phyloP scores from a whole-genome alignment of 2,113 vertebrate species.

The Apeltes quadracus region DNA sequence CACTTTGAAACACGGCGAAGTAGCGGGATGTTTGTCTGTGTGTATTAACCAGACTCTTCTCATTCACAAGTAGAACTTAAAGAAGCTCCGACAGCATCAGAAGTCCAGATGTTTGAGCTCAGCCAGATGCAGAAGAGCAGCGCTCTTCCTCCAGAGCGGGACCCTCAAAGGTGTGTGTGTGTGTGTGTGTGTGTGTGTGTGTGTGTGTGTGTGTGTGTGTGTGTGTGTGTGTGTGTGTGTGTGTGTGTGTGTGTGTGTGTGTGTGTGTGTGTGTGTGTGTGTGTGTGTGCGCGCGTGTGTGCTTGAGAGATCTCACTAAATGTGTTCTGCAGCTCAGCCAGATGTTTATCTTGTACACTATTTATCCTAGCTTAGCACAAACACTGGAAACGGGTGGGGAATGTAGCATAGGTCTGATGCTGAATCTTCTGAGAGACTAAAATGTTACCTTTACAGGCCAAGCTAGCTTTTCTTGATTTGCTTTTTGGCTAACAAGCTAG shows the following conservation, averaged over 20 bases:
- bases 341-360: not conserved
- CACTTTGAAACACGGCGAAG: slow-evolving; percentile 52
- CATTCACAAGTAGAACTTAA: not conserved
- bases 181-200: not conserved
- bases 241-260: no score
- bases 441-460: not conserved
- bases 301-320: no score
- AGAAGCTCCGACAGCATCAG: slow-evolving; percentile 11
- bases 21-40: slow-evolving; percentile 39
- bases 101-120: slow-evolving; percentile 9
- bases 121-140: slow-evolving; percentile 47
- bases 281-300: no score
- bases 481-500: not conserved
- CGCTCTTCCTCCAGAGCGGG: slow-evolving; percentile 29
- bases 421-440: not conserved
- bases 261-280: no score
- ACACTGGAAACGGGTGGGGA: not conserved
- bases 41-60: slow-evolving; percentile 23
- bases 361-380: slow-evolving; percentile 2
- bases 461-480: not conserved
- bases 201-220: not conserved
- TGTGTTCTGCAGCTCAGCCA: not conserved
- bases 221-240: not conserved
- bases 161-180: slow-evolving; percentile 34
- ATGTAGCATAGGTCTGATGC: no score